phyloP scores from a whole-genome alignment of 2,888 invertebrate species.

The Anthophora plumipes region DNA sequence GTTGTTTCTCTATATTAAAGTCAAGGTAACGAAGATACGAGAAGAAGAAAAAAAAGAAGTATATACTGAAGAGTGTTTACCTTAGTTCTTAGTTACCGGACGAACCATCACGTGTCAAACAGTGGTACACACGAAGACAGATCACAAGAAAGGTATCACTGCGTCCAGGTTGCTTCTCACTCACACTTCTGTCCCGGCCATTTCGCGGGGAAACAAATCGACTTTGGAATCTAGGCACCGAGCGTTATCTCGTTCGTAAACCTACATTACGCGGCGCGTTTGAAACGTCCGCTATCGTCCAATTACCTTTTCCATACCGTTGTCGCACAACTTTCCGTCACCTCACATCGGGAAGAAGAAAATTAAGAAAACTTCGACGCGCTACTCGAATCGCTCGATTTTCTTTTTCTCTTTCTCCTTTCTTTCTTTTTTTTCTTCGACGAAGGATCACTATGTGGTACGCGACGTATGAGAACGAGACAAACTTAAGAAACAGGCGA shows the following conservation, averaged over 20 bases:
- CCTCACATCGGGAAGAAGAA: constrained; percentile 21
- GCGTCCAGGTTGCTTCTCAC: constrained; percentile 34
- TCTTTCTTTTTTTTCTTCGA: too few species aligned
- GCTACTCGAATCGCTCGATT: constrained; percentile 2
- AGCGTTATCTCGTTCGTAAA: constrained; percentile 28
- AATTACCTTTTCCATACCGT: constrained; percentile 34
- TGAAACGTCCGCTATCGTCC: constrained; percentile 42
- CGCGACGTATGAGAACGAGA: not conserved
- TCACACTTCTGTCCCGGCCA: constrained; percentile 59
- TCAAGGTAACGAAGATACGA: not conserved
- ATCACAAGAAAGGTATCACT: constrained; percentile 28
- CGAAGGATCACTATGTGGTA: too few species aligned
- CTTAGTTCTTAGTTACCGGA: constrained; percentile 13
- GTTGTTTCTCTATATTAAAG: not conserved
- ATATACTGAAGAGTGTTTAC: constrained; percentile 16
- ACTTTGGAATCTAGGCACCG: not conserved
- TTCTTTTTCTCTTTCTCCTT: too few species aligned
- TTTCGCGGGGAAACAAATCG: constrained; percentile 16
- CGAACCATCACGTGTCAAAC: constrained; percentile 10
- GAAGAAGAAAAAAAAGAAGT: too few species aligned
- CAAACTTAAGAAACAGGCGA: not conserved
- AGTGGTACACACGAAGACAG: constrained; percentile 1
- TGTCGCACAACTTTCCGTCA: constrained; percentile 27
- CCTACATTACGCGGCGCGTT: constrained; percentile 31
- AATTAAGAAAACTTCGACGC: not conserved